A percentile compares a stretch with the other conserved stretches of the same genome.
Evolutionary conservation across 2,113 vertebrate genomes (phyloP).

Genomic region (Centrocercus urophasianus): DNA sequence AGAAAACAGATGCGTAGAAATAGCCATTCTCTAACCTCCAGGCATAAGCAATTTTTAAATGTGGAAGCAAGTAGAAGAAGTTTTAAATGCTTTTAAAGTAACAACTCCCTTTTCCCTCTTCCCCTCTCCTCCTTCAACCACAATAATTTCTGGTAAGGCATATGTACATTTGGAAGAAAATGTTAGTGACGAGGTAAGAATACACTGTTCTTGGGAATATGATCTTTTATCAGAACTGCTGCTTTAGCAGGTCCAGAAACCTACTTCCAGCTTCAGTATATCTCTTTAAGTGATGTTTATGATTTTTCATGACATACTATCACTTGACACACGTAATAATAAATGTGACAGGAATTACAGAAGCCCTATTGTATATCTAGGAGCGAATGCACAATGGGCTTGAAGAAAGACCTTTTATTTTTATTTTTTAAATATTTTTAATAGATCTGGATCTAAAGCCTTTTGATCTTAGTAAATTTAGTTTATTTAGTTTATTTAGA

Average conservation of each 20-base stretch:
- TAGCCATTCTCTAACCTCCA: slow-evolving; percentile 3
- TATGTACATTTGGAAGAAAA: not conserved
- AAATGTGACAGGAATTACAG: slow-evolving; percentile 12
- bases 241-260: slow-evolving; percentile 29
- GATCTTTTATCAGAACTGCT: slow-evolving; percentile 41
- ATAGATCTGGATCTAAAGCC: not conserved
- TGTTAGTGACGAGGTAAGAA: not conserved
- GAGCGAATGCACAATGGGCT: slow-evolving; percentile 9
- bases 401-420: not conserved
- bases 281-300: slow-evolving; percentile 12
- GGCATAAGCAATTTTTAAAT: slow-evolving; percentile 10
- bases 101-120: not conserved
- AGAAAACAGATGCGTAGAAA: slow-evolving; percentile 16
- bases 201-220: not conserved
- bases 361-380: slow-evolving; percentile 18
- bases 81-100: slow-evolving; percentile 6
- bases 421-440: not conserved
- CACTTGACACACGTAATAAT: not conserved
- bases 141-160: not conserved
- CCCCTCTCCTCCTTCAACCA: not conserved
- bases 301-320: slow-evolving; percentile 29
- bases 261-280: slow-evolving; percentile 8
- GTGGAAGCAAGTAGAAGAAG: not conserved
- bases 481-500: not conserved
- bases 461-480: slow-evolving; percentile 36